Percentiles rank a stretch among this genome's conserved stretches.
Evolutionary conservation across 2,888 invertebrate genomes (phyloP).

Genomic region (Cybosia mesomella): DNA sequence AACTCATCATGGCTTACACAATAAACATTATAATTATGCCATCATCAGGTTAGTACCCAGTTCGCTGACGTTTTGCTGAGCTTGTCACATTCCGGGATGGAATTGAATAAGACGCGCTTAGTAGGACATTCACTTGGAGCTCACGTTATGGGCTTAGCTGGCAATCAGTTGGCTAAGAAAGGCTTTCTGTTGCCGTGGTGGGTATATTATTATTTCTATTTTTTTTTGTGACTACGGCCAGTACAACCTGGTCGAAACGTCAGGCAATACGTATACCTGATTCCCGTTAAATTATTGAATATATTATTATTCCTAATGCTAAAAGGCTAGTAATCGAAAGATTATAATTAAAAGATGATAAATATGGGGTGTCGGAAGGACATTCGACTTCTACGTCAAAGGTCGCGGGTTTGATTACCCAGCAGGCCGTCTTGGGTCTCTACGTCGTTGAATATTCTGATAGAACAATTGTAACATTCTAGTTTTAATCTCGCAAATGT

Average conservation of each 20-base stretch:
- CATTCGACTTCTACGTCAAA: not conserved
- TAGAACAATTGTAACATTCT: no score
- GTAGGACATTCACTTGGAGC: constrained; percentile 81
- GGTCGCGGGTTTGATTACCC: not conserved
- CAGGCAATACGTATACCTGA: no score
- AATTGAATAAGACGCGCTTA: constrained; percentile 72
- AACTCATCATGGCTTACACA: constrained; percentile 5
- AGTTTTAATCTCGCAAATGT: no score
- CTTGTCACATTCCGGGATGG: constrained; percentile 66
- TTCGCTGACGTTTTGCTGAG: constrained; percentile 66
- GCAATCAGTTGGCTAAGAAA: constrained; percentile 63
- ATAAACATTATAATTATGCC: constrained; percentile 28
- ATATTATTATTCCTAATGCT: no score
- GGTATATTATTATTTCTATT: constrained; percentile 25
- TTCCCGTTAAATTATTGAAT: no score
- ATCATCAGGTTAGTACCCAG: constrained; percentile 64
- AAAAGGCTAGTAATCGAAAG: not conserved
- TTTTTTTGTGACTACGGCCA: no score
- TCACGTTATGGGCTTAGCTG: constrained; percentile 76
- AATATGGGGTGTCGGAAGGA: not conserved
- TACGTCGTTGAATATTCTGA: no score
- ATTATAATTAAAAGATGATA: not conserved
- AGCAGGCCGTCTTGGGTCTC: no score
- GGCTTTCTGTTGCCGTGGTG: constrained; percentile 72
- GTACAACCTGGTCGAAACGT: no score